These are phyloP conservation scores for Thecocarcelia acutangulata DNA, from an alignment of 2,888 invertebrate species.

Conservation along the genomic window DNA sequence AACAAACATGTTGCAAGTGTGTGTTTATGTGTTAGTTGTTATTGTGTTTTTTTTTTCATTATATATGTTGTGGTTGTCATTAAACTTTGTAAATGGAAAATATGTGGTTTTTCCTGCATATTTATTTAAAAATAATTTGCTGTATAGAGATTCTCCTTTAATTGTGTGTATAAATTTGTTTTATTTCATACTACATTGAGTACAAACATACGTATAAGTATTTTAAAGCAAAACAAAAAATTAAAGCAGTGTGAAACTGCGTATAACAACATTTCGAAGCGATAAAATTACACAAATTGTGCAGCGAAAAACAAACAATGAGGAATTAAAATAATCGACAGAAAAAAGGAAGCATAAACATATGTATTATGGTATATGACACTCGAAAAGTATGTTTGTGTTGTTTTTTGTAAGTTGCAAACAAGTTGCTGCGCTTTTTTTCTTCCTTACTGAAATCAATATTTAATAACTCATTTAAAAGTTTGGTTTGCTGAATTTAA, in stretches of 20 bases:
- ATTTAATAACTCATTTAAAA: slow-evolving; percentile 15
- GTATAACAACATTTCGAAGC: not conserved
- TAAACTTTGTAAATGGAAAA: slow-evolving; percentile 64
- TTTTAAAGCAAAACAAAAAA: not conserved
- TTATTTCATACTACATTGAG: slow-evolving; percentile 48
- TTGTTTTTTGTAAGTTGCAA: slow-evolving; percentile 4
- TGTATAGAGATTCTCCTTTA: slow-evolving; percentile 11
- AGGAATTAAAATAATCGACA: slow-evolving; percentile 1
- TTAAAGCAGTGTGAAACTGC: no score
- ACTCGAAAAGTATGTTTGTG: slow-evolving; percentile 9
- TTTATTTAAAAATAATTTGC: slow-evolving; percentile 58
- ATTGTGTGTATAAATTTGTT: slow-evolving; percentile 31
- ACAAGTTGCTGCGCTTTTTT: slow-evolving; percentile 1
- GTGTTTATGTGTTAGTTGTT: slow-evolving; percentile 1
- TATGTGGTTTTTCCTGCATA: slow-evolving; percentile 61
- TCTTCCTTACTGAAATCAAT: slow-evolving; percentile 8
- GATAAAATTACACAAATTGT: slow-evolving; percentile 22
- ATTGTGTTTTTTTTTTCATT: slow-evolving; percentile 47
- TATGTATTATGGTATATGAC: slow-evolving; percentile 43
- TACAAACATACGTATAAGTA: not conserved
- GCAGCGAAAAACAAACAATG: not conserved
- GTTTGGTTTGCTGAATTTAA: slow-evolving; percentile 20
- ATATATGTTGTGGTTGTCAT: slow-evolving; percentile 68
- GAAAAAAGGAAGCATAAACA: slow-evolving; percentile 39
- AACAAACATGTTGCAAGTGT: slow-evolving; percentile 8